These are phyloP conservation scores for Pungitius pungitius DNA, from an alignment of 2,113 vertebrate species.

Conservation along the genomic window DNA sequence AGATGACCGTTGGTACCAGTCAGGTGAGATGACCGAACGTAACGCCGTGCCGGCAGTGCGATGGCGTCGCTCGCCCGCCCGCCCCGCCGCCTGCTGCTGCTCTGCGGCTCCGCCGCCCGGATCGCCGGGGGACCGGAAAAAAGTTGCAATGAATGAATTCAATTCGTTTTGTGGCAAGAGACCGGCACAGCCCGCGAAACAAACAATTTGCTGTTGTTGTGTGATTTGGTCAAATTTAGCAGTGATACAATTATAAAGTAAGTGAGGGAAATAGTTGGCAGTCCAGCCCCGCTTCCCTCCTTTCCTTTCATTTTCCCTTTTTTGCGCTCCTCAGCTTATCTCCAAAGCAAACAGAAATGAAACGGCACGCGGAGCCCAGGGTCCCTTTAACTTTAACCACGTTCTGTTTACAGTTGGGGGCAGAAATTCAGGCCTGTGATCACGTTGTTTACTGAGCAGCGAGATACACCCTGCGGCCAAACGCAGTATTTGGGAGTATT, in stretches of 20 bases:
- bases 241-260: constrained; percentile 78
- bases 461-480: constrained; percentile 70
- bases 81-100: no score
- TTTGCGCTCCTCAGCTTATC: constrained; percentile 77
- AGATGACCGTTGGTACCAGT: constrained; percentile 7
- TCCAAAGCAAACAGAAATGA: constrained; percentile 82
- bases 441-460: constrained; percentile 73
- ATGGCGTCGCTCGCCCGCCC: constrained; percentile 1
- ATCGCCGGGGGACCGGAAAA: constrained; percentile 8
- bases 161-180: constrained; percentile 20
- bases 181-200: constrained; percentile 56
- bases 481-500: constrained; percentile 52
- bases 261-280: constrained; percentile 78
- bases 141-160: constrained; percentile 19
- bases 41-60: constrained; percentile 48
- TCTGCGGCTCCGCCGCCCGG: not conserved
- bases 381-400: constrained; percentile 73
- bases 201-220: constrained; percentile 76
- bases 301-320: constrained; percentile 66
- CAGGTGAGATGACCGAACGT: constrained; percentile 28
- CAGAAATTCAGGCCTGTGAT: constrained; percentile 77
- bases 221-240: constrained; percentile 80
- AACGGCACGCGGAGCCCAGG: constrained; percentile 63
- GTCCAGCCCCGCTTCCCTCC: constrained; percentile 69
- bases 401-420: constrained; percentile 74